These are phyloP conservation scores for Thera obeliscata DNA, from an alignment of 2,888 invertebrate species.

Conservation along the genomic window DNA sequence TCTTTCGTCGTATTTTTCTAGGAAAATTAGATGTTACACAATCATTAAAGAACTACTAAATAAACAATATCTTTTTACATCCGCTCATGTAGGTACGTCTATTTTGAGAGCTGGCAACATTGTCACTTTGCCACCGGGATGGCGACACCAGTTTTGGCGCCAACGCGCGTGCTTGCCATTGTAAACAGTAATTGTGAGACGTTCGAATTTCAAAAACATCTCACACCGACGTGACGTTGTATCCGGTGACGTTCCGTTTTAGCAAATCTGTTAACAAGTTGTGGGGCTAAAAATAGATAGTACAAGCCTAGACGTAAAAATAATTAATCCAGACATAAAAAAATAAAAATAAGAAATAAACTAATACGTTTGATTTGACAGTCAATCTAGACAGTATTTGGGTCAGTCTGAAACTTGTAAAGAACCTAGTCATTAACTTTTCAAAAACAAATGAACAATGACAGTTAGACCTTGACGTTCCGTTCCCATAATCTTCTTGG, in stretches of 20 bases:
- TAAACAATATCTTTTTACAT: conserved; percentile 25
- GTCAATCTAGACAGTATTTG: conserved; percentile 18
- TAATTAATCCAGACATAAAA: background rate
- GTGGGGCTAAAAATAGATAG: conserved; percentile 24
- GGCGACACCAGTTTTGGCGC: conserved; percentile 75
- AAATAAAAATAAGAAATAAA: too few relatives aligned
- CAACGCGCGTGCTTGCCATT: conserved; percentile 75
- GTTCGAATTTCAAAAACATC: conserved; percentile 82
- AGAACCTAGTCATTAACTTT: conserved; percentile 23
- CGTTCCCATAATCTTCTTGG: conserved; percentile 33
- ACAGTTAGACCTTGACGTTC: conserved; percentile 23
- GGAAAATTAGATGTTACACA: background rate
- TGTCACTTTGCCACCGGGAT: conserved; percentile 61
- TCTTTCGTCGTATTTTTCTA: background rate
- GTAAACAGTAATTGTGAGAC: conserved; percentile 75
- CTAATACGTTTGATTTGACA: background rate
- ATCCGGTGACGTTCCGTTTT: conserved; percentile 77
- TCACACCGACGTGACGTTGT: conserved; percentile 75
- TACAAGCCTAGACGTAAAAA: background rate
- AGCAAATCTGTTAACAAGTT: conserved; percentile 39
- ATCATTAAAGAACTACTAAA: background rate
- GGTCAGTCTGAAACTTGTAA: conserved; percentile 13
- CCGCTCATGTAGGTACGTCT: conserved; percentile 54
- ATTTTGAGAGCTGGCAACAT: conserved; percentile 77
- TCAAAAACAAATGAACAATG: conserved; percentile 25